phyloP scores from a whole-genome alignment of 2,797 vertebrate genomes.

The Sylvilagus floridanus region DNA sequence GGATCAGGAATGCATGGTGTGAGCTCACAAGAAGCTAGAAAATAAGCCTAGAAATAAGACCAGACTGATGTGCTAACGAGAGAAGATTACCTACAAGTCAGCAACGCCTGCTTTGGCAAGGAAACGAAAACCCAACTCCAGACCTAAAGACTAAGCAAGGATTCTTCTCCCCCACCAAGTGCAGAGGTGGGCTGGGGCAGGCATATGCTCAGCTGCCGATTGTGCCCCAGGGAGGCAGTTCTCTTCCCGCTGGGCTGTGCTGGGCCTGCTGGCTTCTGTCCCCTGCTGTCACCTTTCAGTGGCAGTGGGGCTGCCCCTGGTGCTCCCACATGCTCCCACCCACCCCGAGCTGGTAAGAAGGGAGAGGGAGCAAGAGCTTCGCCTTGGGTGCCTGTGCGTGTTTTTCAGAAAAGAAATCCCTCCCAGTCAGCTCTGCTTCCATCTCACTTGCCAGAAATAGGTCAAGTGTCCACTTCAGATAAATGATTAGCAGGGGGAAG shows the following conservation, averaged over 20 bases:
- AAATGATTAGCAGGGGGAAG: slow-evolving; percentile 20
- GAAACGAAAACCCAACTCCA: slow-evolving; percentile 15
- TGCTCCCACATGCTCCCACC: not conserved
- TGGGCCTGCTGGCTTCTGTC: not conserved
- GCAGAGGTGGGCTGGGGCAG: not conserved
- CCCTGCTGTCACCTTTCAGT: not conserved
- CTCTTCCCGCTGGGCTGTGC: not conserved
- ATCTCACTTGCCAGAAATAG: not conserved
- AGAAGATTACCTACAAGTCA: slow-evolving; percentile 7
- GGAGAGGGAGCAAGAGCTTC: not conserved
- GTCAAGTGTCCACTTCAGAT: not conserved
- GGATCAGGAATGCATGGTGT: not conserved
- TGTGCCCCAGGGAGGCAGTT: not conserved
- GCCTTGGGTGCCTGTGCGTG: not conserved
- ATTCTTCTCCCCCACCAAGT: not conserved
- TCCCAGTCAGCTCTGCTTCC: not conserved
- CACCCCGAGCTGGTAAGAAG: not conserved
- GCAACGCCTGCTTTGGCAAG: slow-evolving; percentile 5
- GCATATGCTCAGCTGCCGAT: not conserved
- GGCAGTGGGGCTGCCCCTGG: not conserved
- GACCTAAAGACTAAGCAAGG: not conserved
- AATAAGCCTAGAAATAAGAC: not conserved
- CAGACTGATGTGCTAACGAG: not conserved
- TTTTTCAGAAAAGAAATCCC: not conserved
- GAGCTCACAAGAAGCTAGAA: not conserved